phyloP scores from a whole-genome alignment of 92 coral and sea anemone genomes.

The Nematostella vectensis region DNA sequence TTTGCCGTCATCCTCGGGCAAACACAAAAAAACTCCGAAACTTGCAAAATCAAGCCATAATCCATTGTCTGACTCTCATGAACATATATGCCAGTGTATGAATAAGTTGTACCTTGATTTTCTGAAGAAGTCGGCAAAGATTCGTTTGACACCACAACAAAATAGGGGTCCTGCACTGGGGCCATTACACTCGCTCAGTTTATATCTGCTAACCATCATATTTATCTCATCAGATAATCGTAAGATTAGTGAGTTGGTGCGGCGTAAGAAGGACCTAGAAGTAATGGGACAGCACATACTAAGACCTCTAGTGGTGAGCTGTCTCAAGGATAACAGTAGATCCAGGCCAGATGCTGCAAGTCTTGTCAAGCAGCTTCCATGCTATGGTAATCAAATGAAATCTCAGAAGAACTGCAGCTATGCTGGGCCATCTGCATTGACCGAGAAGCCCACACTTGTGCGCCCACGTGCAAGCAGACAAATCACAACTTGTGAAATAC shows the following conservation, averaged over 20 bases:
- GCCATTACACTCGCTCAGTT: neutral
- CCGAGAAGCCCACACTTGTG: neutral
- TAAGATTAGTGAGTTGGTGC: constrained; percentile 36
- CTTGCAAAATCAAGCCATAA: too few relatives aligned
- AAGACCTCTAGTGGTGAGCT: constrained; percentile 43
- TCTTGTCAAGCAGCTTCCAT: constrained; percentile 16
- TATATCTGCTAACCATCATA: neutral
- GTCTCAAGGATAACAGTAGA: constrained; percentile 48
- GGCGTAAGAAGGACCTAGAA: constrained; percentile 51
- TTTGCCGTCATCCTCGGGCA: too few relatives aligned
- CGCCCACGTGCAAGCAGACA: neutral
- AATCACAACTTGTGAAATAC: neutral
- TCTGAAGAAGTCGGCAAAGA: too few relatives aligned
- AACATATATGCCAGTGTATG: too few relatives aligned
- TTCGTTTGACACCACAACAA: too few relatives aligned
- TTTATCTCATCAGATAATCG: constrained; percentile 32
- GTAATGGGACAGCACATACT: constrained; percentile 47
- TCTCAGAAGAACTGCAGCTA: neutral
- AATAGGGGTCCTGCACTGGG: too few relatives aligned
- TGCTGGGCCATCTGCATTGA: neutral
- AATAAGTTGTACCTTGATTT: too few relatives aligned
- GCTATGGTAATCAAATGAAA: constrained; percentile 13
- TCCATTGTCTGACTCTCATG: too few relatives aligned
- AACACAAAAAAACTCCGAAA: too few relatives aligned
- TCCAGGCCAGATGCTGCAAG: constrained; percentile 39